A percentile compares a stretch with the other conserved stretches of the same genome.
These are phyloP conservation scores for Baronia brevicornis DNA, from an alignment of 2,888 invertebrate species.

Conservation along the genomic window DNA sequence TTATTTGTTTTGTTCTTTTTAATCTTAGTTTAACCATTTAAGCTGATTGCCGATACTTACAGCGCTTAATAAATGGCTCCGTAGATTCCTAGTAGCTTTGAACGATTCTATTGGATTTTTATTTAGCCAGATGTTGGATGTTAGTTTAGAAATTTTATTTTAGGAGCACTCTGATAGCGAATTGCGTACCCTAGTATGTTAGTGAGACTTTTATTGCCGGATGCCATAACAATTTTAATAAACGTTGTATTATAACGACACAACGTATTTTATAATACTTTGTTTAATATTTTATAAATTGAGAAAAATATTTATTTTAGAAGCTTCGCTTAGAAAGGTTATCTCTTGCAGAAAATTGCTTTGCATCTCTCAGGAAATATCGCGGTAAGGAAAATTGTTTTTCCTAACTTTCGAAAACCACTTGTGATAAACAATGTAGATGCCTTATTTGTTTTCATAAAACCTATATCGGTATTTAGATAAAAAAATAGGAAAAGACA, in stretches of 20 bases:
- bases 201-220: conserved; percentile 2
- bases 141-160: conserved; percentile 31
- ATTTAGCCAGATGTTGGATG: conserved; percentile 39
- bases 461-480: conserved; percentile 1
- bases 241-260: too few relatives aligned
- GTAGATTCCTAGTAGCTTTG: conserved; percentile 11
- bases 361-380: conserved; percentile 70
- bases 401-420: conserved; percentile 47
- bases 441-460: conserved; percentile 16
- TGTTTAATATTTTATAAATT: conserved; percentile 15
- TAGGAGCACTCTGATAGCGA: conserved; percentile 19
- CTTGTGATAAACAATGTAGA: conserved; percentile 22
- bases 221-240: conserved; percentile 1
- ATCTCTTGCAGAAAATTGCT: conserved; percentile 69
- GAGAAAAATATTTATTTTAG: conserved; percentile 29
- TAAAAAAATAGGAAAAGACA: not conserved
- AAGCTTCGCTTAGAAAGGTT: conserved; percentile 56
- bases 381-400: conserved; percentile 48
- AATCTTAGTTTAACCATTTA: conserved; percentile 38
- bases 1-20: conserved; percentile 37
- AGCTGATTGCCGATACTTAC: conserved; percentile 26
- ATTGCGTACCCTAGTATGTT: not conserved
- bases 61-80: conserved; percentile 24
- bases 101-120: conserved; percentile 22
- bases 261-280: conserved; percentile 10